phyloP scores from a whole-genome alignment of 1,140 invertebrate genomes.

The Paraescarpia echinospica region DNA sequence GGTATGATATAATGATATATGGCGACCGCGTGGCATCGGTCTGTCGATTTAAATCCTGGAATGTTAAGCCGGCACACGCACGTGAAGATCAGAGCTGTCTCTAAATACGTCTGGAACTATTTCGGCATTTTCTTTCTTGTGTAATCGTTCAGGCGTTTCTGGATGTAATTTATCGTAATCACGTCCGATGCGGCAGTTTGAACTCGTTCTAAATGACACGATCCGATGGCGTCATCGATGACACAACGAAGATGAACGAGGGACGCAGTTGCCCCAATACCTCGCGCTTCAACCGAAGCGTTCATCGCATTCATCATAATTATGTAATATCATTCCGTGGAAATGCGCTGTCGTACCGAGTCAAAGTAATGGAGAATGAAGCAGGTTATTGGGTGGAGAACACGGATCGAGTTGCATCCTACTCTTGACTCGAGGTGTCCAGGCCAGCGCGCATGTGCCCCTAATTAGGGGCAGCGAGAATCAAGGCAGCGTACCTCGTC shows the following conservation, averaged over 20 bases:
- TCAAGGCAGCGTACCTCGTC: background rate
- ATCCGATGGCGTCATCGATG: background rate
- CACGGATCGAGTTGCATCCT: background rate
- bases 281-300: background rate
- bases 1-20: background rate
- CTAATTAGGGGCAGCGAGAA: background rate
- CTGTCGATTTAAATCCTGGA: background rate
- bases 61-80: background rate
- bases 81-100: background rate
- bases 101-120: background rate
- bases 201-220: background rate
- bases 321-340: background rate
- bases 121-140: background rate
- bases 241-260: background rate
- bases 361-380: background rate
- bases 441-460: background rate
- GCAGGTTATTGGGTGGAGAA: background rate
- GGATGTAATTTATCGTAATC: background rate
- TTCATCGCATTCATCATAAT: conserved; percentile 6
- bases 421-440: background rate
- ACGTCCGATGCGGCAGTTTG: background rate
- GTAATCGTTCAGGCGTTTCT: background rate
- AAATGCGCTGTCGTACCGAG: background rate
- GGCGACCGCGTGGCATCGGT: background rate
- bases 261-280: background rate